Percentiles rank a stretch among this genome's conserved stretches.
These are phyloP conservation scores for Nothocercus nigrocapillus DNA, from an alignment of 2,113 vertebrate species.

Conservation along the genomic window DNA sequence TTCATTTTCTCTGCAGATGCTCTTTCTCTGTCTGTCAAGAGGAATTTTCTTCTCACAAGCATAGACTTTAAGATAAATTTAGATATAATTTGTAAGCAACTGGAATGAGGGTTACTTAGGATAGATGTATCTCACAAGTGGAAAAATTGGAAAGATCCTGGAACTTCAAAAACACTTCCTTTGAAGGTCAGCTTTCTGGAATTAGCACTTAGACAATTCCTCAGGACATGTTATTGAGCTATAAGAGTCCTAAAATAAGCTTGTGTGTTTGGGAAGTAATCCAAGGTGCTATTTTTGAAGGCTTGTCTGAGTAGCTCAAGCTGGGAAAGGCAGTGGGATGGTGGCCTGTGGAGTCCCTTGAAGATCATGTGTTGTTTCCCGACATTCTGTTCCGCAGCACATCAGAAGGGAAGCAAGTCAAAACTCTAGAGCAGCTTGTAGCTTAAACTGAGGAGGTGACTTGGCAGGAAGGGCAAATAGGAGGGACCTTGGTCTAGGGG, in stretches of 20 bases:
- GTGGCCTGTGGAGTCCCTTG: background rate
- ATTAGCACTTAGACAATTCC: background rate
- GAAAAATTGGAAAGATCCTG: background rate
- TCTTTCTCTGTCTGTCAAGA: background rate
- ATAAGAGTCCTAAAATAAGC: background rate
- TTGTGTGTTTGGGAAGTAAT: background rate
- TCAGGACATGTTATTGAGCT: background rate
- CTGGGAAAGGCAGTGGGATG: rapidly evolving
- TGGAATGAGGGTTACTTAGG: background rate
- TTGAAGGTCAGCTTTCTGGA: background rate
- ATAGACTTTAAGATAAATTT: background rate
- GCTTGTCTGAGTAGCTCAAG: background rate
- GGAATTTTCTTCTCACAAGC: background rate
- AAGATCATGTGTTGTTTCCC: background rate
- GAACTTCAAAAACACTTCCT: background rate
- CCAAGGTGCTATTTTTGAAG: background rate
- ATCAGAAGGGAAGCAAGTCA: background rate
- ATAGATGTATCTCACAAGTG: background rate
- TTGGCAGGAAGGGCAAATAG: background rate
- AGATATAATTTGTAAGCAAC: background rate
- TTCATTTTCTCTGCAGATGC: background rate
- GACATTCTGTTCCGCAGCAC: background rate
- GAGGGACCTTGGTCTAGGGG: background rate
- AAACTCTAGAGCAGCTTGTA: background rate
- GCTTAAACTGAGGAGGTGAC: background rate